Conservation (phyloP, 2,797 vertebrate genomes). For the Nasua narica region DNA sequence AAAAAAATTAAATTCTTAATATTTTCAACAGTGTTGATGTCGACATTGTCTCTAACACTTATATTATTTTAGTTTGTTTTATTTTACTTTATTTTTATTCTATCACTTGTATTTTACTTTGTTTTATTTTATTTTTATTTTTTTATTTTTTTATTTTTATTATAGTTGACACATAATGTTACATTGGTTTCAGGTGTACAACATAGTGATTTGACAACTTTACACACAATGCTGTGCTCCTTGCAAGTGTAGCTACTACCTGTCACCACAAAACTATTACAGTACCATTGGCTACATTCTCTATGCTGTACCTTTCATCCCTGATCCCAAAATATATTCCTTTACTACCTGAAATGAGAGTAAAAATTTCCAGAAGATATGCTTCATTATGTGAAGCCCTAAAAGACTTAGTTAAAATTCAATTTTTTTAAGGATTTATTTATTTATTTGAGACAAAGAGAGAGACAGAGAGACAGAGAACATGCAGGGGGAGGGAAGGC, state of each 20-base stretch:
- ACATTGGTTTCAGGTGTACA: neutral
- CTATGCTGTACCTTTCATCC: neutral
- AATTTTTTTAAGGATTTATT: neutral
- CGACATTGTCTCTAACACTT: neutral
- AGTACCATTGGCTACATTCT: neutral
- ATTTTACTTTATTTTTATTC: neutral
- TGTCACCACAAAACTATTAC: neutral
- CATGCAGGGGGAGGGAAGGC: neutral
- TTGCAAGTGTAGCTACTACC: neutral
- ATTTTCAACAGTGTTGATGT: neutral
- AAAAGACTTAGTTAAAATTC: neutral
- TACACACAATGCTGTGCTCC: neutral
- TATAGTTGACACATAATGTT: neutral
- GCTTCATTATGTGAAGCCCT: neutral
- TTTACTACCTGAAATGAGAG: neutral
- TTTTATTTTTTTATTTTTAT: neutral
- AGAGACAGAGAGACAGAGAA: neutral
- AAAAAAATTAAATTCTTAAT: neutral
- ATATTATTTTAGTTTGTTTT: neutral
- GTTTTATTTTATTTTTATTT: neutral
- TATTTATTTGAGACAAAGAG: neutral
- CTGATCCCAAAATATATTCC: neutral
- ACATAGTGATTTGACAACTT: neutral
- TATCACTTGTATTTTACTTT: neutral
- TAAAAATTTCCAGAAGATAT: neutral